Evolutionary conservation across 30 jellyfish, hydroid and myxozoan species (phyloP).

Genomic region (Aurelia aurita): DNA sequence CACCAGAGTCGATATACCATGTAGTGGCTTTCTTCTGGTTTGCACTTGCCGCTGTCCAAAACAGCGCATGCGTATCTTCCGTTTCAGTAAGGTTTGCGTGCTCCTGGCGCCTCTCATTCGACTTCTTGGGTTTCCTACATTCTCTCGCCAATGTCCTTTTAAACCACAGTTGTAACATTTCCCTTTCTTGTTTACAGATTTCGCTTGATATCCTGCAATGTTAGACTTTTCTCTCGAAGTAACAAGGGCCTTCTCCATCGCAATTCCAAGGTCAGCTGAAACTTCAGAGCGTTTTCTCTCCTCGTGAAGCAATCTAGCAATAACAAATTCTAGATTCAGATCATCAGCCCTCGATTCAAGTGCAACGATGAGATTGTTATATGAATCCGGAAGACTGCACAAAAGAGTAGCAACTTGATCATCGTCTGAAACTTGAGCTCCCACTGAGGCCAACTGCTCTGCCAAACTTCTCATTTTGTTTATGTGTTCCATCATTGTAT

Average conservation of each 20-base stretch:
- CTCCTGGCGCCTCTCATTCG: too few species aligned
- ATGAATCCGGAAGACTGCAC: constrained; percentile 48
- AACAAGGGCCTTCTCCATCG: neutral
- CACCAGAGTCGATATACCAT: constrained; percentile 50
- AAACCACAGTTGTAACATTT: too few species aligned
- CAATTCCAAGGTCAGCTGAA: neutral
- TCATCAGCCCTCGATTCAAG: constrained; percentile 25
- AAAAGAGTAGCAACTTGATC: constrained; percentile 34
- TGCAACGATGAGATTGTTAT: constrained; percentile 22
- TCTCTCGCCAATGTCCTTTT: too few species aligned
- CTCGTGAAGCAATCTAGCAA: constrained; percentile 30
- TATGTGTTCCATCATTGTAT: too few species aligned
- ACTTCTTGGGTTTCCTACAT: too few species aligned
- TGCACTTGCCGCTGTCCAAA: constrained; percentile 28
- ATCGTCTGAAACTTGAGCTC: constrained; percentile 23
- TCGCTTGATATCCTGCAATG: neutral
- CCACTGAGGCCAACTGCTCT: constrained; percentile 31
- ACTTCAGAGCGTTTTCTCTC: too few species aligned
- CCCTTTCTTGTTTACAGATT: too few species aligned
- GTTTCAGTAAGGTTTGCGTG: too few species aligned
- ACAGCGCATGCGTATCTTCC: constrained; percentile 8
- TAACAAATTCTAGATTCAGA: neutral
- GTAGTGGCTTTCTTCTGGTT: neutral
- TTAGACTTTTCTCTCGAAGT: neutral
- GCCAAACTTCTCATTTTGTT: constrained; percentile 39